Conservation (phyloP, 2,888 invertebrate genomes). For the Hyppa rectilinea region DNA sequence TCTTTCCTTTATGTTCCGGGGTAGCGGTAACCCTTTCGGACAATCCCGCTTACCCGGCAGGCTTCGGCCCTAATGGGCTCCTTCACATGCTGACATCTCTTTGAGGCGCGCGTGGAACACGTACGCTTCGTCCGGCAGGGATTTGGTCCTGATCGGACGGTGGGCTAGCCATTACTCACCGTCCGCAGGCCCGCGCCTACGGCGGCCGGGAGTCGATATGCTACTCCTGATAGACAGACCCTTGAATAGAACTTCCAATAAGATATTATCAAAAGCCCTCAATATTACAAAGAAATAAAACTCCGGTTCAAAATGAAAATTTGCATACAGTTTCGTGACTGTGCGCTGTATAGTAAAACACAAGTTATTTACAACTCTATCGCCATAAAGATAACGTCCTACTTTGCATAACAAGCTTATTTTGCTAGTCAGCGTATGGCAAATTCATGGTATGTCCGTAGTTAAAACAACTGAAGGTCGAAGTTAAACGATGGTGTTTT, state of each 20-base stretch:
- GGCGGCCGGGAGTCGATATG: too few species aligned
- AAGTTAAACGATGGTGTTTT: background rate
- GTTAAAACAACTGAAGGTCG: conserved; percentile 11
- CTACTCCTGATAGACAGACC: too few species aligned
- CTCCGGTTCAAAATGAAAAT: conserved; percentile 25
- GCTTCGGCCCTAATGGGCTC: too few species aligned
- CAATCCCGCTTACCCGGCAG: too few species aligned
- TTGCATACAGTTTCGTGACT: conserved; percentile 43
- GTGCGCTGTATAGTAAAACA: conserved; percentile 23
- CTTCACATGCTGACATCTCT: too few species aligned
- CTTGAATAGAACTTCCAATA: background rate
- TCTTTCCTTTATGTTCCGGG: too few species aligned
- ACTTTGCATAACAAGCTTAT: conserved; percentile 38
- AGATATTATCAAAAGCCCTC: conserved; percentile 16
- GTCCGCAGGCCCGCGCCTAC: too few species aligned
- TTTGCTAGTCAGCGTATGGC: background rate
- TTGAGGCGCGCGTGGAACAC: too few species aligned
- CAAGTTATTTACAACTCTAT: conserved; percentile 38
- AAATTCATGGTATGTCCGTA: conserved; percentile 10
- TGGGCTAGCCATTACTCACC: too few species aligned
- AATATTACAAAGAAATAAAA: conserved; percentile 27
- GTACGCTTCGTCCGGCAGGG: too few species aligned
- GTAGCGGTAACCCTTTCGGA: too few species aligned
- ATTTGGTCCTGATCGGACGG: too few species aligned
- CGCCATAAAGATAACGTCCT: conserved; percentile 3